Conservation (phyloP, 2,797 vertebrate species). For the Geotrypetes seraphini region DNA sequence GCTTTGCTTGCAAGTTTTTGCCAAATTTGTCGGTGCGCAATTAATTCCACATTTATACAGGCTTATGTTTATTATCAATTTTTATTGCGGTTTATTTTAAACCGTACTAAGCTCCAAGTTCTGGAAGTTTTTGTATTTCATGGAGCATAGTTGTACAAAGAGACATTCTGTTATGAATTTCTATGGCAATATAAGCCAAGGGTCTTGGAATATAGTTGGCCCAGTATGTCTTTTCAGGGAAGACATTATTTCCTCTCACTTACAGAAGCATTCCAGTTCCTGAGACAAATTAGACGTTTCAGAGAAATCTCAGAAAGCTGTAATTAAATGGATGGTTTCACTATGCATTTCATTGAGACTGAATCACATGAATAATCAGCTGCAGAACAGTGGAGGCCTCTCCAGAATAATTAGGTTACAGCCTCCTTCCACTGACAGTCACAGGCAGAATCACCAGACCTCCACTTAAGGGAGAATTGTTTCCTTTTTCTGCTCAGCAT, state of each 20-base stretch:
- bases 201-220: not conserved
- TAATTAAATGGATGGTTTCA: not conserved
- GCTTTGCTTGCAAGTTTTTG: no score
- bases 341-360: not conserved
- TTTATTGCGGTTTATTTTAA: no score
- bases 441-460: not conserved
- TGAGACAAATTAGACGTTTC: not conserved
- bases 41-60: no score
- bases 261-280: not conserved
- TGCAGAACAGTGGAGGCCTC: not conserved
- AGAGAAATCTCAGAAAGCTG: not conserved
- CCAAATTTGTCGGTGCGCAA: no score
- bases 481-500: not conserved
- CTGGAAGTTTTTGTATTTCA: no score
- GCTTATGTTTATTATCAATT: no score
- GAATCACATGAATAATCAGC: rapidly evolving
- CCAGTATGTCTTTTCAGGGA: not conserved
- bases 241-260: not conserved
- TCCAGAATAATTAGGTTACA: not conserved
- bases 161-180: not conserved
- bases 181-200: not conserved
- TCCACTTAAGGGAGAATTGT: not conserved
- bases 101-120: no score
- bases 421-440: not conserved
- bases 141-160: not conserved